phyloP scores from a whole-genome alignment of 2,888 invertebrate species.

The Apodemia mormo region DNA sequence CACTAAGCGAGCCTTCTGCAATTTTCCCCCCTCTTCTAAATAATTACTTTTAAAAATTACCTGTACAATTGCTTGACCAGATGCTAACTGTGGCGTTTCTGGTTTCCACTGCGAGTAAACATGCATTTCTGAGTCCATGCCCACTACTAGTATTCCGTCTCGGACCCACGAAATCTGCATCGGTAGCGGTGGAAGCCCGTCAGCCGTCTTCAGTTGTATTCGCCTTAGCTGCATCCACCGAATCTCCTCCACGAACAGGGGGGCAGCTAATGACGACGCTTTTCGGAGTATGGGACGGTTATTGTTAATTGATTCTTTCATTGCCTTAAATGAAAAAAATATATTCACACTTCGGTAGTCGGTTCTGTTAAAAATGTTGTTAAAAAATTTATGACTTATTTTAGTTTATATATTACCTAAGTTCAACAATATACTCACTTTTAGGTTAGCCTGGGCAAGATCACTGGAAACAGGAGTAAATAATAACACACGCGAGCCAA shows the following conservation, averaged over 20 bases:
- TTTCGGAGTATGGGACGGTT: conserved; percentile 93
- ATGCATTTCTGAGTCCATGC: conserved; percentile 99
- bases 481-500: conserved; percentile 94
- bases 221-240: conserved; percentile 98
- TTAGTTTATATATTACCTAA: not conserved
- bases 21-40: no score
- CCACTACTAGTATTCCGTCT: conserved; percentile 98
- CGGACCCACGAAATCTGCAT: conserved; percentile 99
- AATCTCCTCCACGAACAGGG: conserved; percentile 94
- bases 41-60: conserved; percentile 42
- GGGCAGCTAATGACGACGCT: conserved; percentile 94
- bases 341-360: not conserved
- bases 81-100: conserved; percentile 64
- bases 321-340: conserved; percentile 72
- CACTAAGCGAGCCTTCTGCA: no score
- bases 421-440: conserved; percentile 58
- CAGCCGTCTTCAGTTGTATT: conserved; percentile 95
- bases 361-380: no score
- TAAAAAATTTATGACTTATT: no score
- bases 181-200: conserved; percentile 97
- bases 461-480: conserved; percentile 97
- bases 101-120: conserved; percentile 99
- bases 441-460: conserved; percentile 96
- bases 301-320: conserved; percentile 92
- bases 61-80: conserved; percentile 54